Evolutionary conservation across 2,888 invertebrate species (phyloP), one percentile per base, ranked within the genome.

Genomic region (Julus scandinavius): DNA sequence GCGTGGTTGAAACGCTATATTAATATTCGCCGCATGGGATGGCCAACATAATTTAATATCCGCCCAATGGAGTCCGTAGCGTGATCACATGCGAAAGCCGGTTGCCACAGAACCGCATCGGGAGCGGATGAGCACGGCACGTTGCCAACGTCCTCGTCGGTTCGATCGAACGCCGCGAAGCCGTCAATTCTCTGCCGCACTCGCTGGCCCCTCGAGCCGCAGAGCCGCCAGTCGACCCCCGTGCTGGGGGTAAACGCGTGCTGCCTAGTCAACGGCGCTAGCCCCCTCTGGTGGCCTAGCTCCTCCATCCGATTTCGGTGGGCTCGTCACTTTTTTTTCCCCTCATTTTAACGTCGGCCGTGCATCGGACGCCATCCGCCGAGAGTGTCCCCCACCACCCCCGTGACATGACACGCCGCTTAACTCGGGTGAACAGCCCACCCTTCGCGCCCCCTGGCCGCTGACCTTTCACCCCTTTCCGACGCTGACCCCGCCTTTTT

Each of bases 41-140:
- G 80, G 80, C 80, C 38, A 38, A 20, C 80, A 80, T 80, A 38
- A 80, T 80, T 80, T 80, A 80, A 80, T 80, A 80, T 80, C 80
- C 80, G 4, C 38, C 80, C 38, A 80, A 80, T 80, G 80, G 80
- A 80, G 80, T 80, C 80, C 80, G 38, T 38, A 54, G 17, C 54
- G 5, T 72, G n/a, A 20, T 72, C 63, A 17, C 63, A 72, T 38
- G 72, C 9, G 29, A 20, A 29, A 72, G 29, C 29, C 17, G n/a
- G 72, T 20, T 72, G 20, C 20, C 38, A 38, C 38, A 80, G 38
- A 80, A 38, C 38, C 38, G 80, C 80, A 38, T 80, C 38, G 80
- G 38, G 38, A 38, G 80, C 80, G 9, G 80, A 13, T 80, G 29
- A 38, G 80, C 38, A 29, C 29, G 80, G 80, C 29, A 20, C 38